phyloP scores from a whole-genome alignment of 2,797 vertebrate species.

The Cyclura pinguis region DNA sequence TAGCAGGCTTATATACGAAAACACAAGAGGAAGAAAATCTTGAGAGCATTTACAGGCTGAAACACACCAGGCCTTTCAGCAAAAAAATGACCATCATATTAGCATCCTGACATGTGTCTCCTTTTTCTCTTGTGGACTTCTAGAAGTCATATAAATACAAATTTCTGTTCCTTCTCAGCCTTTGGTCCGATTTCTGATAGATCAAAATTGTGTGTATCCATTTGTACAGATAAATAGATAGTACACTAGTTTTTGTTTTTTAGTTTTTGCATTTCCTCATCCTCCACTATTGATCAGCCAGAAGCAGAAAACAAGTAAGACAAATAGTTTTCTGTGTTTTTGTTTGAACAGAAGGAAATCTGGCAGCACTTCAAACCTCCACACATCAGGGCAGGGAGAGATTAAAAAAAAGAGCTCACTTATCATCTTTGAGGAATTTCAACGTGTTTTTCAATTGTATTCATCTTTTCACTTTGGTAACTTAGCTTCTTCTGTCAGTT shows the following conservation, averaged over 20 bases:
- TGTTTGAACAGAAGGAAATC: conserved; percentile 50
- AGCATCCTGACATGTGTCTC: no score
- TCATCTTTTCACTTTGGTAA: conserved; percentile 41
- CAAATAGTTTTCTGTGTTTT: conserved; percentile 41
- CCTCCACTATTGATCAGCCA: background rate
- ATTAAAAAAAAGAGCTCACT: conserved; percentile 40
- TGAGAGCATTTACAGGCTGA: no score
- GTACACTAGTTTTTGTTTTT: background rate
- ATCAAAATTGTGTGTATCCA: background rate
- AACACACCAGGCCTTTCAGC: no score
- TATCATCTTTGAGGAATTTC: conserved; percentile 32
- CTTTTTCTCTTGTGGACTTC: background rate
- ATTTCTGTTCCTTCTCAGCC: background rate
- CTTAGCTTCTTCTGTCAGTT: conserved; percentile 40
- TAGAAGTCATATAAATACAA: background rate
- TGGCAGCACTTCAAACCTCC: conserved; percentile 59
- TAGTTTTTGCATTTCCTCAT: conserved; percentile 1
- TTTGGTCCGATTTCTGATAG: background rate
- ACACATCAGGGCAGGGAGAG: conserved; percentile 38
- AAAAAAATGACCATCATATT: no score
- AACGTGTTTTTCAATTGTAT: conserved; percentile 37
- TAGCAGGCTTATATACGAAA: no score
- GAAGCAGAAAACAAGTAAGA: conserved; percentile 19
- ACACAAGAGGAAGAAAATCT: no score
- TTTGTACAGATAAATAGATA: background rate